Percentiles rank a stretch among this genome's conserved stretches.
Conservation (phyloP, 1,140 invertebrate species). For the Drosophila nigromelanica region DNA sequence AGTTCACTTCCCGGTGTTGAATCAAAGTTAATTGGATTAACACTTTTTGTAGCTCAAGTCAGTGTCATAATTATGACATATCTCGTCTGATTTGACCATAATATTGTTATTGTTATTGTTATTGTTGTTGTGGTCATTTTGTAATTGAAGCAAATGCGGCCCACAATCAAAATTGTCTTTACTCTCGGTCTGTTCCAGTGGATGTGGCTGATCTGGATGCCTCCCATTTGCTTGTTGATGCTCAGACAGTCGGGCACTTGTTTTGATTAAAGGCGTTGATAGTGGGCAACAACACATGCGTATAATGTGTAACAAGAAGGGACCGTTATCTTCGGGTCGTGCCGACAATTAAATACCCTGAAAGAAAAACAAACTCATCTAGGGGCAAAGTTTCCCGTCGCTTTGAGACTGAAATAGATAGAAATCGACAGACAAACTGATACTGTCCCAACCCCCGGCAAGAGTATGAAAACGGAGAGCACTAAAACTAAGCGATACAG, state of each 20-base stretch:
- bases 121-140: conserved; percentile 41
- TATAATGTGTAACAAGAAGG: too few species aligned
- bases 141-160: conserved; percentile 59
- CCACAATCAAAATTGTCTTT: conserved; percentile 40
- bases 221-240: conserved; percentile 34
- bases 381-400: too few species aligned
- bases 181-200: background rate
- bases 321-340: too few species aligned
- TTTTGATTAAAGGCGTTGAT: conserved; percentile 55
- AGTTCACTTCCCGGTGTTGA: conserved; percentile 58
- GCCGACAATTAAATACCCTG: too few species aligned
- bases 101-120: background rate
- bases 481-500: background rate
- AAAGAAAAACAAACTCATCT: too few species aligned
- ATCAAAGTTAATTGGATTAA: conserved; percentile 74
- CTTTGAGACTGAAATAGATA: too few species aligned
- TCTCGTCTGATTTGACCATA: conserved; percentile 15
- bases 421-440: too few species aligned
- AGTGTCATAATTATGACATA: conserved; percentile 68
- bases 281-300: conserved; percentile 8
- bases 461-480: conserved; percentile 1
- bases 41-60: conserved; percentile 58
- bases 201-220: background rate
- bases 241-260: conserved; percentile 55
- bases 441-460: too few species aligned